Conservation (phyloP, 2,113 vertebrate species). For the Benthochromis sp. region DNA sequence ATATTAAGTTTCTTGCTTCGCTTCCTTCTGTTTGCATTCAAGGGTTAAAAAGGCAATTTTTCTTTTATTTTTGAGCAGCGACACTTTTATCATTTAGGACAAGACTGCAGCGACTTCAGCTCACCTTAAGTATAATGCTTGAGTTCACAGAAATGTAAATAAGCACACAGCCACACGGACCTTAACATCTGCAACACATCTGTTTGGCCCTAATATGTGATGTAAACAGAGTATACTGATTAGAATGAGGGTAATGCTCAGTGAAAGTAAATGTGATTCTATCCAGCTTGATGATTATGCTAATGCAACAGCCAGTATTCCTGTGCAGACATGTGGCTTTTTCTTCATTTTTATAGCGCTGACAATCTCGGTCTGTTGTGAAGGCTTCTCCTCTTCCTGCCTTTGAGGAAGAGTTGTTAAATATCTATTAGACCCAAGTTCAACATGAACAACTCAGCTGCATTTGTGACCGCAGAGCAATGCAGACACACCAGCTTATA, state of each 20-base stretch:
- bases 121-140: not conserved
- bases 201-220: not conserved
- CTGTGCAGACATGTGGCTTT: not conserved
- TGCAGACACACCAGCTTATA: not conserved
- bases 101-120: not conserved
- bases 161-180: not conserved
- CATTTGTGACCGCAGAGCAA: not conserved
- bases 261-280: not conserved
- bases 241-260: not conserved
- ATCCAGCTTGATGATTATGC: not conserved
- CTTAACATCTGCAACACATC: not conserved
- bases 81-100: not conserved
- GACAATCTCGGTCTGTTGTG: not conserved
- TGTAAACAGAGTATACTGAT: not conserved
- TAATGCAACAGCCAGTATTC: not conserved
- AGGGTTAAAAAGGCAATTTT: not conserved
- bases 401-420: not conserved
- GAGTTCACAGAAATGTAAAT: not conserved
- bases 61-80: accelerated
- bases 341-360: not conserved
- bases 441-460: accelerated
- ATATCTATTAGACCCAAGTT: not conserved
- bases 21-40: not conserved
- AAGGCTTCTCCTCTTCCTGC: not conserved
- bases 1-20: accelerated